Base-by-base conservation (phyloP, 2,888 invertebrate genomes). In the Fissipunctia ypsillon region DNA sequence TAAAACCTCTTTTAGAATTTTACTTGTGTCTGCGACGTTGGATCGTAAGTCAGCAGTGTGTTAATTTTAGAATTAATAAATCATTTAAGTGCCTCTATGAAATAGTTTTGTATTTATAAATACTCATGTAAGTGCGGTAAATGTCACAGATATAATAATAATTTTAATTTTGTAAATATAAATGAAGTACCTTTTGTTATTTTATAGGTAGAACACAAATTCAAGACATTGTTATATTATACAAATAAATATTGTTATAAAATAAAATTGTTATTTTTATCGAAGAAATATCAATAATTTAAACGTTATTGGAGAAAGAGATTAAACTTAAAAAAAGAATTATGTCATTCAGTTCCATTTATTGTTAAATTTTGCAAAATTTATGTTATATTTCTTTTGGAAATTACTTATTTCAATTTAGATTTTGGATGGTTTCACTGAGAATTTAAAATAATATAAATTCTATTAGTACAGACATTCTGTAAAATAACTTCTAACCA, bases 101-200 rank as follows among this genome's bases (percentile, higher is more conserved):
- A 79, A 86, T 90, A 89, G 84, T 22, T 76, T 80, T 86, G 69
- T 90, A 91, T 90, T 89, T 90, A 90, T 91, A 86, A 80, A 90
- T 93, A 93, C 91, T 91, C 92, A 93, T 88, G 87, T 88, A 88
- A 88, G 87, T 88, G 84, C 83, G 84, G 70, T 80, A 74, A 87
- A 82, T 80, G 80, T 83, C 84, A 82, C 90, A 90, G 87, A 83
- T 88, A 84, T 86, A 87, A 79, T 88, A 88, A 88, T 66, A 80
- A 43, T 61, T n/a, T 66, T 38, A 57, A 50, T 79, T 84, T 88
- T 94, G 94, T 94, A 94, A 93, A 94, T 94, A 94, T 91, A 90
- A 92, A 89, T 89, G 67, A 84, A 80, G 88, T 88, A 89, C 87
- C 84, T 89, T 85, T 85, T 86, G 88, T 87, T 87, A 86, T 80